A percentile compares a stretch with the other conserved stretches of the same genome.
Evolutionary conservation across 1,140 invertebrate genomes (phyloP).

Genomic region (Pemphigus obesinymphae): DNA sequence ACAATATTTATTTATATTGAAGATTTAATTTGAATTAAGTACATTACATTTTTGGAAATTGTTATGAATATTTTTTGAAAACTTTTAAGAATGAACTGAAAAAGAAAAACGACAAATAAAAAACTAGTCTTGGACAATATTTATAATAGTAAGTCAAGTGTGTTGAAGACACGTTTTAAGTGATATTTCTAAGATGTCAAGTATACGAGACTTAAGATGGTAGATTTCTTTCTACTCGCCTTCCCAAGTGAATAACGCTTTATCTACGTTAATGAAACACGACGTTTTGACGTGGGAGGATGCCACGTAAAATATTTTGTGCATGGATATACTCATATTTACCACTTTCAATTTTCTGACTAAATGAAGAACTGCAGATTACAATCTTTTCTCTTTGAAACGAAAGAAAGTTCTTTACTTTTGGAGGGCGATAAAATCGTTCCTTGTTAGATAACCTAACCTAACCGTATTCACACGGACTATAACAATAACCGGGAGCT

Average conservation of each 20-base stretch:
- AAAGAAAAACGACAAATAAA: too few relatives aligned
- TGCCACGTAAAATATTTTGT: not conserved
- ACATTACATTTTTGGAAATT: too few relatives aligned
- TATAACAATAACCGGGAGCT: too few relatives aligned
- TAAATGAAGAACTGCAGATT: not conserved
- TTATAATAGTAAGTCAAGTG: not conserved
- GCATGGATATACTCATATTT: not conserved
- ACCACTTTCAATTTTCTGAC: constrained; percentile 14
- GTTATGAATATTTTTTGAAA: too few relatives aligned
- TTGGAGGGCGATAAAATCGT: not conserved
- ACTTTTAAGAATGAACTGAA: too few relatives aligned
- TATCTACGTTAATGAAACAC: not conserved
- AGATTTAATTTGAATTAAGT: too few relatives aligned
- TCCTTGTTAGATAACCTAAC: too few relatives aligned
- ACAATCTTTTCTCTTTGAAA: not conserved
- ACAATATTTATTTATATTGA: too few relatives aligned
- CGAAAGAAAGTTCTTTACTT: not conserved
- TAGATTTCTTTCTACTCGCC: constrained; percentile 17
- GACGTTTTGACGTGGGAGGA: not conserved
- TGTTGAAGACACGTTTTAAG: not conserved
- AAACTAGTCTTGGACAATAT: not conserved
- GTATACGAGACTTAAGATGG: constrained; percentile 15
- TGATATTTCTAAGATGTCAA: not conserved
- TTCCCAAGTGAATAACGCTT: not conserved
- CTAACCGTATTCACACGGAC: too few relatives aligned